phyloP scores from a whole-genome alignment of 2,888 invertebrate genomes.

The Drosophila koepferae region DNA sequence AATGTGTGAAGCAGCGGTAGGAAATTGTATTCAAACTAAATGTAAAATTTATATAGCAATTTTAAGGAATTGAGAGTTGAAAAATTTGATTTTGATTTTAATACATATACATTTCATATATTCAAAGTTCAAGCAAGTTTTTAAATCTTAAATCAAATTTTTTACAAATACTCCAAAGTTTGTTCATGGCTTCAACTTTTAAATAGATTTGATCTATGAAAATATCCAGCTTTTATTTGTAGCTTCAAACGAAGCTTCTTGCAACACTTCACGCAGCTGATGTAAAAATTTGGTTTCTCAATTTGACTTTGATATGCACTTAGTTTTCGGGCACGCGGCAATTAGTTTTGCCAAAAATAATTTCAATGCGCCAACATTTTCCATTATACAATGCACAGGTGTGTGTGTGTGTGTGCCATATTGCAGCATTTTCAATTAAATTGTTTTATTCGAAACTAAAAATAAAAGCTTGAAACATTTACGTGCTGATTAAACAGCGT shows the following conservation, averaged over 20 bases:
- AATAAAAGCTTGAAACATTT: conserved; percentile 63
- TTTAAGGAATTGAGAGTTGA: not conserved
- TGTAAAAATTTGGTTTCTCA: not conserved
- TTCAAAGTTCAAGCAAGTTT: no score
- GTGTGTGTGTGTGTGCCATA: conserved; percentile 37
- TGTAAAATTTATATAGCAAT: not conserved
- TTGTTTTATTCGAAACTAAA: conserved; percentile 60
- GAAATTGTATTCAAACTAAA: not conserved
- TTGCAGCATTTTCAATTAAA: conserved; percentile 57
- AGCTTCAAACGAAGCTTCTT: not conserved
- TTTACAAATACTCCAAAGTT: no score
- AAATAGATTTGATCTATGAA: not conserved
- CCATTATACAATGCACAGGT: conserved; percentile 45
- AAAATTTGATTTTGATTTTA: no score
- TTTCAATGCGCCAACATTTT: conserved; percentile 34
- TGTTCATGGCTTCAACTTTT: not conserved
- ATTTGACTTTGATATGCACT: conserved; percentile 18
- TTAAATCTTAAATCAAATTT: no score
- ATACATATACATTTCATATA: no score
- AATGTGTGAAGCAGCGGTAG: conserved; percentile 1
- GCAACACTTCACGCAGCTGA: not conserved
- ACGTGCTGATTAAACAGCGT: conserved; percentile 71
- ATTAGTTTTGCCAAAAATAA: conserved; percentile 38
- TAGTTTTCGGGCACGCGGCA: conserved; percentile 33
- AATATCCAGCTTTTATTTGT: not conserved